Conservation (phyloP, 2,113 vertebrate species). For the Tachysurus vachellii region DNA sequence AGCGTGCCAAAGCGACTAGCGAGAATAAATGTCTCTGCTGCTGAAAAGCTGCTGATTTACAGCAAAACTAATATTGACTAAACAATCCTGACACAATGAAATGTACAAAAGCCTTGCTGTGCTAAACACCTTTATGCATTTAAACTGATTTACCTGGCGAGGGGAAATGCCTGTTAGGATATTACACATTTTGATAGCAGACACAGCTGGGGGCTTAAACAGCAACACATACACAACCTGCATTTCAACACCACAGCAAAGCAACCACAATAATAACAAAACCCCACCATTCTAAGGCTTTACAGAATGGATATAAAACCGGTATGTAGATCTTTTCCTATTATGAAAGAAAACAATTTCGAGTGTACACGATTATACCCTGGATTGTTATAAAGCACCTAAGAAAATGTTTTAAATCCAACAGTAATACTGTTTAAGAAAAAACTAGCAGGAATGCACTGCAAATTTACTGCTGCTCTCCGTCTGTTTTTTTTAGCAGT, state of each 20-base stretch:
- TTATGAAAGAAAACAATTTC: slow-evolving; percentile 19
- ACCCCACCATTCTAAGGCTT: not conserved
- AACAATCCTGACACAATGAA: slow-evolving; percentile 9
- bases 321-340: not conserved
- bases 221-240: not conserved
- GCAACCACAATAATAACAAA: not conserved
- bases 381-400: slow-evolving; percentile 1
- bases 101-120: not conserved
- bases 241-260: not conserved
- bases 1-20: not conserved
- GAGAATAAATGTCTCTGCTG: not conserved
- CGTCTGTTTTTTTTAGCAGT: not conserved
- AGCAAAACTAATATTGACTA: slow-evolving; percentile 1
- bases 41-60: slow-evolving; percentile 3
- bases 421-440: not conserved
- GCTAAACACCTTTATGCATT: slow-evolving; percentile 7
- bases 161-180: slow-evolving; percentile 5
- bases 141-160: slow-evolving; percentile 1
- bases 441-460: not conserved
- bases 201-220: not conserved
- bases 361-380: not conserved
- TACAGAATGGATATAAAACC: not conserved
- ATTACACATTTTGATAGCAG: slow-evolving; percentile 2
- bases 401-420: slow-evolving; percentile 23
- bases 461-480: slow-evolving; percentile 20